A percentile compares a stretch with the other conserved stretches of the same genome.
Evolutionary conservation across 2,113 vertebrate genomes (phyloP).

Genomic region (Todiramphus chloris): DNA sequence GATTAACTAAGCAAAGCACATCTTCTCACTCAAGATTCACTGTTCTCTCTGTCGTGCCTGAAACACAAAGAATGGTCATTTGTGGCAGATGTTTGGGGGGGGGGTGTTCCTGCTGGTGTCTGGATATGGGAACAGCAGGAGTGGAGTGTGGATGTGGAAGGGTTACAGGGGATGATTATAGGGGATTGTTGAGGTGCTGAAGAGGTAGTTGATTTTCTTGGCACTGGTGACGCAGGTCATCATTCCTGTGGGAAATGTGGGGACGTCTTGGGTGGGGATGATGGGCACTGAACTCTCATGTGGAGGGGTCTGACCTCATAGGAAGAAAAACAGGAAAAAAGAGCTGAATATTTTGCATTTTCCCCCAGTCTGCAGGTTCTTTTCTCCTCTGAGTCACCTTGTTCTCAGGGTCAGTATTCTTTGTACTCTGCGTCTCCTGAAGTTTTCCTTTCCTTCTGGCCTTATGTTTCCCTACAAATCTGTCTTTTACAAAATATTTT

Average conservation of each 20-base stretch:
- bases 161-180: accelerated
- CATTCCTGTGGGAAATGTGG: background rate
- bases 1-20: background rate
- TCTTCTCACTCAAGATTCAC: background rate
- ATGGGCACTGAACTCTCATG: background rate
- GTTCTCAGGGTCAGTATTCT: background rate
- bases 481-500: background rate
- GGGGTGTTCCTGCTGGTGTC: background rate
- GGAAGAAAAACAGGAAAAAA: background rate
- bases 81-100: background rate
- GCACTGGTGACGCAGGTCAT: background rate
- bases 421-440: background rate
- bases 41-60: background rate
- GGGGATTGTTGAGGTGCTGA: background rate
- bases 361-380: background rate
- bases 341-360: background rate
- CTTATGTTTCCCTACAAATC: background rate
- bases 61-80: background rate
- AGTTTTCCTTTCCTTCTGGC: slow-evolving; percentile 20
- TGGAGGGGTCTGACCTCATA: background rate
- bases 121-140: background rate
- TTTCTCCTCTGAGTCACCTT: background rate
- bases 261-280: background rate
- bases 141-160: background rate
- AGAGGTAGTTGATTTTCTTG: background rate